Base-by-base conservation (phyloP, 2,888 invertebrate species). In the Phortica magna region DNA sequence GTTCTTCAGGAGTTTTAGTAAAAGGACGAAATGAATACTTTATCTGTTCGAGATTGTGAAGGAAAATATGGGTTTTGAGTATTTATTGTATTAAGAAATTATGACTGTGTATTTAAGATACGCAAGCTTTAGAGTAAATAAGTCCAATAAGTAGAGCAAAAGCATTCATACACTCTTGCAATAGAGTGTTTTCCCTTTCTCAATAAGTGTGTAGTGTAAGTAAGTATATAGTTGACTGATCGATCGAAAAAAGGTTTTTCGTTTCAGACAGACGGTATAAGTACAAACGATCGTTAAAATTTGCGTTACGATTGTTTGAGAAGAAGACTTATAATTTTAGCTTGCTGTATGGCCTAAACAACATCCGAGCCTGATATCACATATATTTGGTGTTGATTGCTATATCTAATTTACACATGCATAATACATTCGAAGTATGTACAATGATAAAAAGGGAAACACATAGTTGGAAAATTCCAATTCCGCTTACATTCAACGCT, bases 401-500 rank as follows among this genome's bases (percentile, higher is more conserved):
- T 31, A 31, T 31, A 31, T 31, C 5, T 31, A 31, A 31, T 31
- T 31, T 31, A 31, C 48, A 48, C 48, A 48, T 48, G 48, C 48
- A 48, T 6, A 48, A 48, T 12, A 48, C 14, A 48, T 48, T 48
- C 3, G 14, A 48, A 48, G 48, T 48, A 48, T 14, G 48, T 48
- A 48, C 48, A 48, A 48, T 7, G 48, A 48, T 14, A 12, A 48
- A 14, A 31, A 31, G 31, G 31, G 3, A 31, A 31, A 31, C 2
- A 31, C 31, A 31, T 31, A 31, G 31, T 31, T 31, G 31, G 31
- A 31, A 31, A 31, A 31, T 31, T 31, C 1, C 31, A 31, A 48
- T 48, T 48, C 48, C 48, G 82, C 95, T 95, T 94, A 96, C 96
- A 91, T 96, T 96, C 84, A 96, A 92, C 31, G 96, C 96, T 79